Evolutionary conservation across 1,140 invertebrate species (phyloP).

Genomic region (Hestina assimilis): DNA sequence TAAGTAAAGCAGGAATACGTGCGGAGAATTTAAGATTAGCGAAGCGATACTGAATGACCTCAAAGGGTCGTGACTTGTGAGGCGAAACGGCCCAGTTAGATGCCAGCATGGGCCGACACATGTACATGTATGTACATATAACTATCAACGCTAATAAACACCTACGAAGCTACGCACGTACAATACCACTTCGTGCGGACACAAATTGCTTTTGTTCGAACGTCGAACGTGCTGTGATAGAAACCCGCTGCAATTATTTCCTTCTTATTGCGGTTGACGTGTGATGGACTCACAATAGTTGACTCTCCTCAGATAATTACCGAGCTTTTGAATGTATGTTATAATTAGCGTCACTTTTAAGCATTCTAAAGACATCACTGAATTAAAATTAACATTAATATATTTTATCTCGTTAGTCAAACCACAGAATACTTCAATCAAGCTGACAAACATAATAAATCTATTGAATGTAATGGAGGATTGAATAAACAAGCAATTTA

Average conservation of each 20-base stretch:
- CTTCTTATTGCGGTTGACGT: constrained; percentile 54
- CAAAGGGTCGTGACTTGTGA: constrained; percentile 48
- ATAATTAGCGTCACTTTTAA: constrained; percentile 6
- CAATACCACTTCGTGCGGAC: constrained; percentile 64
- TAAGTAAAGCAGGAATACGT: constrained; percentile 35
- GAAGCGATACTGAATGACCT: constrained; percentile 55
- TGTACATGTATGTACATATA: constrained; percentile 29
- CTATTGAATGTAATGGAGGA: constrained; percentile 26
- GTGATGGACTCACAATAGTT: constrained; percentile 62
- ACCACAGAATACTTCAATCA: constrained; percentile 14
- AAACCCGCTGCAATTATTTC: constrained; percentile 56
- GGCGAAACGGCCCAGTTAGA: constrained; percentile 30
- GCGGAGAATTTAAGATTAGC: constrained; percentile 53
- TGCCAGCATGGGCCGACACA: constrained; percentile 3
- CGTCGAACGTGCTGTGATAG: constrained; percentile 57
- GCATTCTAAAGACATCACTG: neutral
- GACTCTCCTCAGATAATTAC: constrained; percentile 54
- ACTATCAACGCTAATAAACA: constrained; percentile 61
- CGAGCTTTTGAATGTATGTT: constrained; percentile 38
- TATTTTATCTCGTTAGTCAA: constrained; percentile 6
- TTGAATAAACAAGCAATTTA: constrained; percentile 26
- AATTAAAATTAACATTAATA: neutral
- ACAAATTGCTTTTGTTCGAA: constrained; percentile 74
- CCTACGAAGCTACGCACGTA: constrained; percentile 67
- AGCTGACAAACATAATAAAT: constrained; percentile 22